A percentile compares a stretch with the other conserved stretches of the same genome.
These are phyloP conservation scores for Chrysopilus asiliformis DNA, from an alignment of 2,888 invertebrate species.

Conservation along the genomic window DNA sequence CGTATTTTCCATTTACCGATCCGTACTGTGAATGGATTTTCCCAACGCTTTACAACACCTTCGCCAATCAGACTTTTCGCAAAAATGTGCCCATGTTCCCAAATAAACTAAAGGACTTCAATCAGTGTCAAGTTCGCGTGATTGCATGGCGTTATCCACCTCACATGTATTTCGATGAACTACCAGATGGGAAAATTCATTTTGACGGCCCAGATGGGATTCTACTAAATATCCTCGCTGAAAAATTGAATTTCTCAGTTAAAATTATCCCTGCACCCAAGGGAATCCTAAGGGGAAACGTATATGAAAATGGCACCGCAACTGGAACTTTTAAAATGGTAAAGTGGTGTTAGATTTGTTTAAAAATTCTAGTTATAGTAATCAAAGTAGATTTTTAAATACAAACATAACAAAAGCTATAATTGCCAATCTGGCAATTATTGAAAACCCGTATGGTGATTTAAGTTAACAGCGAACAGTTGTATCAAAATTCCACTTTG, in stretches of 20 bases:
- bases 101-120: constrained; percentile 10
- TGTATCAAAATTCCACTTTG: no score
- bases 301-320: constrained; percentile 8
- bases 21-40: constrained; percentile 1
- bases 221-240: constrained; percentile 8
- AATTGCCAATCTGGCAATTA: no score
- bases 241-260: constrained; percentile 10
- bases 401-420: no score
- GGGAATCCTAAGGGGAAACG: constrained; percentile 4
- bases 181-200: constrained; percentile 6
- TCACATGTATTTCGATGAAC: constrained; percentile 1
- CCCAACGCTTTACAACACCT: constrained; percentile 3
- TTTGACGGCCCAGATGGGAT: constrained; percentile 11
- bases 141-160: constrained; percentile 9
- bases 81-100: constrained; percentile 8
- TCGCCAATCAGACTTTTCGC: background rate
- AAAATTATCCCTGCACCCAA: background rate
- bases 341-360: background rate
- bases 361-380: background rate
- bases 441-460: no score
- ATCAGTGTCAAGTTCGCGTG: constrained; percentile 9
- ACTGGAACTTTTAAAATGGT: constrained; percentile 12
- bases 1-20: constrained; percentile 5
- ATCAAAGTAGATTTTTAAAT: background rate
- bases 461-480: no score